These are phyloP conservation scores for Nannospalax galili DNA, from an alignment of 2,113 vertebrate species.

Conservation along the genomic window DNA sequence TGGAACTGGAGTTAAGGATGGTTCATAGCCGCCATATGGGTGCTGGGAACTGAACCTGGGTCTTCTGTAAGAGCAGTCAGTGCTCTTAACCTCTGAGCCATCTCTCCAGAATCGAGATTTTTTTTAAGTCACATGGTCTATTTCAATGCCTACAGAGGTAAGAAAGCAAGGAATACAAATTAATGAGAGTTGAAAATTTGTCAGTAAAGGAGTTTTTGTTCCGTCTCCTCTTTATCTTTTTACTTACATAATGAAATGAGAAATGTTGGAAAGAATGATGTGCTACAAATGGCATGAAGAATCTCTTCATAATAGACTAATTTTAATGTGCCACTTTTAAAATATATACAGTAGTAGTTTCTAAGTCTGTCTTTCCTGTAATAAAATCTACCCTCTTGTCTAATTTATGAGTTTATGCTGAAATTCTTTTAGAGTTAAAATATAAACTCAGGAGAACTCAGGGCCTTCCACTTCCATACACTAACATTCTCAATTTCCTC, in stretches of 20 bases:
- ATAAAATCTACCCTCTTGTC: background rate
- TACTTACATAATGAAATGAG: background rate
- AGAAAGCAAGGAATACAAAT: constrained; percentile 46
- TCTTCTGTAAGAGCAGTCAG: no score
- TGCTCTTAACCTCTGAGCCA: no score
- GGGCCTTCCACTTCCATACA: background rate
- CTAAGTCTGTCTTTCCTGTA: background rate
- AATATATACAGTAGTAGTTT: background rate
- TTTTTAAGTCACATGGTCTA: background rate
- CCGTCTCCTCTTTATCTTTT: background rate
- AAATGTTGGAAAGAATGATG: background rate
- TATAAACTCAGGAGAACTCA: constrained; percentile 8
- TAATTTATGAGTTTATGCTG: background rate
- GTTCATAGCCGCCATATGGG: no score
- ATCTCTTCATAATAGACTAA: background rate
- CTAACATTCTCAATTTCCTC: background rate
- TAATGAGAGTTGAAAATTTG: constrained; percentile 57
- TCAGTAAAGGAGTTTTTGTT: constrained; percentile 39
- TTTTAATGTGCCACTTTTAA: constrained; percentile 12
- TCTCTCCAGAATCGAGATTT: no score
- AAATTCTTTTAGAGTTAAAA: background rate
- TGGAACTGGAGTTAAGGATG: no score
- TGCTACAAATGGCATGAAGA: background rate
- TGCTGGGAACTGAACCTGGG: no score
- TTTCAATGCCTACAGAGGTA: background rate